phyloP scores from a whole-genome alignment of 2,113 vertebrate genomes.

The Gnathonemus echidnorhynchus region DNA sequence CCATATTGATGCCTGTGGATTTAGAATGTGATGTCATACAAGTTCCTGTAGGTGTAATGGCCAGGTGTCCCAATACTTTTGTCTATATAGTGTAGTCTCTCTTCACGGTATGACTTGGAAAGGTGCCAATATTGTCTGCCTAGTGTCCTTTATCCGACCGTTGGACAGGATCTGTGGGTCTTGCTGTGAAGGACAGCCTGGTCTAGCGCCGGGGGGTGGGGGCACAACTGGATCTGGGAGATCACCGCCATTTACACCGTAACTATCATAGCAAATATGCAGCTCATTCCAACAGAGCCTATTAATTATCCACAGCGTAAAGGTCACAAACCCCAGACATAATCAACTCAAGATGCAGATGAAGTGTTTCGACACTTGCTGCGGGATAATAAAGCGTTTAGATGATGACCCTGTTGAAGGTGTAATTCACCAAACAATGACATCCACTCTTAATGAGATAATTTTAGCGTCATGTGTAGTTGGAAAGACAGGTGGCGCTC shows the following conservation, averaged over 20 bases:
- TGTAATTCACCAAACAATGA: constrained; percentile 2
- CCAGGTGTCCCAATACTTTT: not conserved
- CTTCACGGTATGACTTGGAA: no score
- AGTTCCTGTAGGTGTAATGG: not conserved
- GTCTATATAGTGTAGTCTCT: not conserved
- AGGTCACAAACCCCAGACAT: not conserved
- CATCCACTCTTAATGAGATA: not conserved
- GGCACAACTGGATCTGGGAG: not conserved
- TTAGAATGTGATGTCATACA: not conserved
- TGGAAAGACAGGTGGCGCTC: constrained; percentile 29
- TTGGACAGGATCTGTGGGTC: no score
- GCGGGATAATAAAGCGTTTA: not conserved
- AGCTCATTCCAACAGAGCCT: not conserved
- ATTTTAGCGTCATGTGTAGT: not conserved
- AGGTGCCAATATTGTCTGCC: no score
- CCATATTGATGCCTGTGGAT: not conserved
- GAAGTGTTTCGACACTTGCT: not conserved
- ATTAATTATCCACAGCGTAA: not conserved
- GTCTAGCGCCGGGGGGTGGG: no score
- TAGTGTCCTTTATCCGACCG: no score
- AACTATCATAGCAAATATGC: not conserved
- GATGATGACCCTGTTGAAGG: not conserved
- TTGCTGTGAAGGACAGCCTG: no score
- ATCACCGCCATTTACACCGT: not conserved
- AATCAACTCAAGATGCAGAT: not conserved